phyloP scores from a whole-genome alignment of 2,888 invertebrate genomes.

The Molanna angustata region DNA sequence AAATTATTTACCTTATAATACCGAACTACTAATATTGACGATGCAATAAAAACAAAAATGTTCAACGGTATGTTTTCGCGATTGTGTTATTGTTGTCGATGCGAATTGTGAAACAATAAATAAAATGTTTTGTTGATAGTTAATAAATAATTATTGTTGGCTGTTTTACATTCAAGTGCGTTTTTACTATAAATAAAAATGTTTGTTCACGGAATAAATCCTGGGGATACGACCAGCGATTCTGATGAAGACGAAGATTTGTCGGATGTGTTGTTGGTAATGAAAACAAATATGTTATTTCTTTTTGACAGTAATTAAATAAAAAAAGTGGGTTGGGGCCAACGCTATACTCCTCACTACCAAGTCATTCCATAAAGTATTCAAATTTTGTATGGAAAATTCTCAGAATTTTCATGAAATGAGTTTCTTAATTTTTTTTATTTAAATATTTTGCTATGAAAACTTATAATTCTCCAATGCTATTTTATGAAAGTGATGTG shows the following conservation, averaged over 20 bases:
- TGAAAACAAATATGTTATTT: no score
- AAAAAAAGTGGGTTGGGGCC: no score
- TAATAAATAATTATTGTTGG: background rate
- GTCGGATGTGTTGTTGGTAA: conserved; percentile 43
- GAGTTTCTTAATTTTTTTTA: no score
- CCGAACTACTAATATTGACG: background rate
- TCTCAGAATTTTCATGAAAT: no score
- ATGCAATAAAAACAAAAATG: background rate
- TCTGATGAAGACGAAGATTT: conserved; percentile 59
- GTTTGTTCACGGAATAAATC: conserved; percentile 57
- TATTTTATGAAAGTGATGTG: no score
- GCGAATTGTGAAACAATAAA: background rate
- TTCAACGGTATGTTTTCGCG: background rate
- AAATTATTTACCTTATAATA: background rate
- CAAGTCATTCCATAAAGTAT: no score
- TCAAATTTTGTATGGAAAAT: no score
- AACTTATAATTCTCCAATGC: no score
- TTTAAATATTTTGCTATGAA: no score
- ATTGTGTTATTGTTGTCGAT: background rate
- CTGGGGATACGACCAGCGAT: conserved; percentile 53
- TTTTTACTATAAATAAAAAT: conserved; percentile 39
- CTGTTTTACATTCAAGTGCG: background rate
- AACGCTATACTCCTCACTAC: no score
- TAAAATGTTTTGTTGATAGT: background rate
- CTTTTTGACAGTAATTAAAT: no score